Conservation (phyloP, 2,888 invertebrate genomes). For the Galerucella calmariensis region DNA sequence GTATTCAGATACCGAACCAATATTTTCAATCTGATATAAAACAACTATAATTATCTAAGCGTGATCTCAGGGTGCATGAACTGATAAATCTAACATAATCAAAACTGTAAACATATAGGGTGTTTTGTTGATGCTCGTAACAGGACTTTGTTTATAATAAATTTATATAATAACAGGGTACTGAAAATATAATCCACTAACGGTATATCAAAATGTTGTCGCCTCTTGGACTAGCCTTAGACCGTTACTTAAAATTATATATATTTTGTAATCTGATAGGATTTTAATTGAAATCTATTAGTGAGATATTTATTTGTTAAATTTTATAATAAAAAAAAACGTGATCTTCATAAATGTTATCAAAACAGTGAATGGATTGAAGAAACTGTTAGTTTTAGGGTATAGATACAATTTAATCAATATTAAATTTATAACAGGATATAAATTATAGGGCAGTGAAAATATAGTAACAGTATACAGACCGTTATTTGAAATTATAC, state of each 20-base stretch:
- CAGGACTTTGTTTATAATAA: neutral
- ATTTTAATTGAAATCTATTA: neutral
- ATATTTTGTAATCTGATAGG: neutral
- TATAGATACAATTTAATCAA: neutral
- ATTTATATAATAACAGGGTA: neutral
- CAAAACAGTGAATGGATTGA: neutral
- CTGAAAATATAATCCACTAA: neutral
- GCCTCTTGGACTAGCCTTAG: neutral
- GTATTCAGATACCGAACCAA: too few relatives aligned
- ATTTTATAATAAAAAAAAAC: neutral
- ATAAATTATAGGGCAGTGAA: neutral
- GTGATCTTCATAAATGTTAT: neutral
- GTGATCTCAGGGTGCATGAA: too few relatives aligned
- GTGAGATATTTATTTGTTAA: neutral
- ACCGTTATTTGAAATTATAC: too few relatives aligned
- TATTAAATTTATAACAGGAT: neutral
- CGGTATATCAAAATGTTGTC: neutral
- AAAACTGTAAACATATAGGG: neutral
- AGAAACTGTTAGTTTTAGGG: neutral
- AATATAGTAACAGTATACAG: too few relatives aligned
- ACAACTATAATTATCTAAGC: too few relatives aligned
- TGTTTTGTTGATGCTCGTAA: neutral
- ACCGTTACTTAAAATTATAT: slow-evolving; percentile 1
- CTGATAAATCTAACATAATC: neutral
- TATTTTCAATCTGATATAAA: too few relatives aligned